Conservation (phyloP, 2,888 invertebrate species). For the Epirrhoe tristata region DNA sequence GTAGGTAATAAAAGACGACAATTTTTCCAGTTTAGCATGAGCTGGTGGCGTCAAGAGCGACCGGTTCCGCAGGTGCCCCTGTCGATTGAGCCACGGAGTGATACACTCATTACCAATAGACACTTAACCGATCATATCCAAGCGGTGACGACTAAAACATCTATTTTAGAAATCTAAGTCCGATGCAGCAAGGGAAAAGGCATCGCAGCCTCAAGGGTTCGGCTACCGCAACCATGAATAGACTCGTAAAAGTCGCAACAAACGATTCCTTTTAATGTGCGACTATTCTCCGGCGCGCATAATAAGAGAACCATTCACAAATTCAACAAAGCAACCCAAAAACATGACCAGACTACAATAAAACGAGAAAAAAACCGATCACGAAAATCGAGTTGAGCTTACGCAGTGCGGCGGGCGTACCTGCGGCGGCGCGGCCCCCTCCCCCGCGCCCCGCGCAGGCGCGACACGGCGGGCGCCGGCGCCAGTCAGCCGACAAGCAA, state of each 20-base stretch:
- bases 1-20: conserved; percentile 64
- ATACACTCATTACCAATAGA: conserved; percentile 58
- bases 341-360: conserved; percentile 78
- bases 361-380: conserved; percentile 73
- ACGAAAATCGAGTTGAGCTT: conserved; percentile 79
- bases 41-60: conserved; percentile 62
- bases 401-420: conserved; percentile 74
- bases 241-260: conserved; percentile 51
- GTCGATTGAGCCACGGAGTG: conserved; percentile 64
- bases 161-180: neutral
- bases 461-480: conserved; percentile 84
- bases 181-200: conserved; percentile 1
- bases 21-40: conserved; percentile 74
- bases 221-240: conserved; percentile 38
- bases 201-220: conserved; percentile 7
- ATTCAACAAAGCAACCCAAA: conserved; percentile 79
- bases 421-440: conserved; percentile 63
- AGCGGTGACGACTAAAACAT: conserved; percentile 36
- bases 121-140: conserved; percentile 58
- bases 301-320: conserved; percentile 76
- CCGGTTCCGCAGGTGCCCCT: conserved; percentile 79
- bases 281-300: conserved; percentile 54
- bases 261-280: conserved; percentile 56
- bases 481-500: conserved; percentile 83
- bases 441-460: conserved; percentile 59